phyloP scores from a whole-genome alignment of 2,797 vertebrate species.

The Pagetopsis macropterus region DNA sequence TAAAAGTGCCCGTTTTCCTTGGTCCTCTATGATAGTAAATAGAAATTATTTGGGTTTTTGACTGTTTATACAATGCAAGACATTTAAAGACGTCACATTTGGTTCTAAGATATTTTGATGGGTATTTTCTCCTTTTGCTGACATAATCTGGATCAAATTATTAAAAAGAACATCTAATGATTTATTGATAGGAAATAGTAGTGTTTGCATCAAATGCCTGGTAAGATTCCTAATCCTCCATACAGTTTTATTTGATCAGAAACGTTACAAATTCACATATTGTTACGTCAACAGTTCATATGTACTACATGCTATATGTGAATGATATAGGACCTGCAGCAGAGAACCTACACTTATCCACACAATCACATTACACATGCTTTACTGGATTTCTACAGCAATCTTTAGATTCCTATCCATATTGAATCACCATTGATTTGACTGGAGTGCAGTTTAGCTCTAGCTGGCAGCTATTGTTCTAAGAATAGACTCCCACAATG shows the following conservation, averaged over 20 bases:
- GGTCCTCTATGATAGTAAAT: not conserved
- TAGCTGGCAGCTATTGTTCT: constrained; percentile 52
- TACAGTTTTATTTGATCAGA: not conserved
- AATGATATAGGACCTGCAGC: constrained; percentile 11
- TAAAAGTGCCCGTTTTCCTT: not conserved
- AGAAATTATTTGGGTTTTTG: not conserved
- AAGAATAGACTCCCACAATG: constrained; percentile 48
- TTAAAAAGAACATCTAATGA: not conserved
- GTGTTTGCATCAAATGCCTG: not conserved
- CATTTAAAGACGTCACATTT: too few relatives aligned
- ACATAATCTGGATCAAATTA: not conserved
- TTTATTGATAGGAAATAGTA: not conserved
- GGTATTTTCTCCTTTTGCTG: not conserved
- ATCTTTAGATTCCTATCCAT: constrained; percentile 76
- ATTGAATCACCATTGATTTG: constrained; percentile 79
- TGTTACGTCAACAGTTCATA: not conserved
- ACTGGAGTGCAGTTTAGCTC: constrained; percentile 35
- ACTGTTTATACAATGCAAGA: too few relatives aligned
- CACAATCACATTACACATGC: constrained; percentile 47
- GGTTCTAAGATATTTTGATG: not conserved
- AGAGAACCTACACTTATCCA: constrained; percentile 36
- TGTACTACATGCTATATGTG: not conserved
- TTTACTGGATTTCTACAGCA: constrained; percentile 17
- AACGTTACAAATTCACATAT: too few relatives aligned
- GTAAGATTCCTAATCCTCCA: not conserved